A percentile compares a stretch with the other conserved stretches of the same genome.
phyloP scores from a whole-genome alignment of 1,140 invertebrate species.

The Bombyx mandarina region DNA sequence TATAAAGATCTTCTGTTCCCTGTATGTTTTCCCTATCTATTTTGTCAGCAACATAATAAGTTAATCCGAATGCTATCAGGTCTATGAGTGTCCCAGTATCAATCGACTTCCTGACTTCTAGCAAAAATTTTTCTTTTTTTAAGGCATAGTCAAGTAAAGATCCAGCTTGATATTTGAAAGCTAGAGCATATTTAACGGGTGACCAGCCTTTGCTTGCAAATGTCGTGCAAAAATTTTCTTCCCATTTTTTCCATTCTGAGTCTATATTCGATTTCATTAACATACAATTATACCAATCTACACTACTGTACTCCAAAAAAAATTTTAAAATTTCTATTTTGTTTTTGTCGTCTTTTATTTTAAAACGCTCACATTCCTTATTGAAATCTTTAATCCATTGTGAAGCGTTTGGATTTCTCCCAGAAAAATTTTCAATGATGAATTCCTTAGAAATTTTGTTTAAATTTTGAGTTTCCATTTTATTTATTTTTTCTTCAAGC shows the following conservation, averaged over 20 bases:
- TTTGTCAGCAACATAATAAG: slow-evolving; percentile 22
- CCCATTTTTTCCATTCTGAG: slow-evolving; percentile 26
- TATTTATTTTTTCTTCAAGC: slow-evolving; percentile 18
- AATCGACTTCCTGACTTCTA: slow-evolving; percentile 20
- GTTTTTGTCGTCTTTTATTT: slow-evolving; percentile 19
- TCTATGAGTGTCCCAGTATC: slow-evolving; percentile 24
- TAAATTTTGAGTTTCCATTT: slow-evolving; percentile 5
- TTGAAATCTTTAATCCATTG: slow-evolving; percentile 39
- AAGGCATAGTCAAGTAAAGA: slow-evolving; percentile 26
- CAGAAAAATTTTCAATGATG: slow-evolving; percentile 13
- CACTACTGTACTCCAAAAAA: slow-evolving; percentile 29
- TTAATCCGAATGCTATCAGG: slow-evolving; percentile 22
- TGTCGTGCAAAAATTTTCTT: slow-evolving; percentile 24
- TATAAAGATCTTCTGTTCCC: slow-evolving; percentile 26
- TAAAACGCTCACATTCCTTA: slow-evolving; percentile 31
- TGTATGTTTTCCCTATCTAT: slow-evolving; percentile 23
- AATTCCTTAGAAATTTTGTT: slow-evolving; percentile 7
- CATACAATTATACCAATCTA: slow-evolving; percentile 35
- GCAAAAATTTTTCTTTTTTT: slow-evolving; percentile 29
- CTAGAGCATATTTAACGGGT: slow-evolving; percentile 20
- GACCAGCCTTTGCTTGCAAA: slow-evolving; percentile 29
- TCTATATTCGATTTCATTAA: slow-evolving; percentile 23
- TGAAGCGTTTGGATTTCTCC: slow-evolving; percentile 19
- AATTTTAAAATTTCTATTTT: slow-evolving; percentile 32
- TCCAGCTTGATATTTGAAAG: slow-evolving; percentile 27